Percentiles rank a stretch among this genome's conserved stretches.
phyloP scores from a whole-genome alignment of 2,113 vertebrate species.

The Azemiops feae region DNA sequence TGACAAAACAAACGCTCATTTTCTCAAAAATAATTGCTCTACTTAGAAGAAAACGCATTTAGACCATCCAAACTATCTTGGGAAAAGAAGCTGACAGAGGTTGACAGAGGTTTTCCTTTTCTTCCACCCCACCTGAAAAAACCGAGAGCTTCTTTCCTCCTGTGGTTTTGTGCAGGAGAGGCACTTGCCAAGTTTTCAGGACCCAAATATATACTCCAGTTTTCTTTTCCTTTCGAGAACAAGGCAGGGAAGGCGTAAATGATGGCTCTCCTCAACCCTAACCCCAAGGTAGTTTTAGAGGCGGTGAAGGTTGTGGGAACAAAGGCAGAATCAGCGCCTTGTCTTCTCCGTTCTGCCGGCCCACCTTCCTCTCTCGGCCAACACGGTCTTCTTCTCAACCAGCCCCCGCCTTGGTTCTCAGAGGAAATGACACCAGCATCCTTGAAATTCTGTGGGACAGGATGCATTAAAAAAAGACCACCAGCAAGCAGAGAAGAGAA shows the following conservation, averaged over 20 bases:
- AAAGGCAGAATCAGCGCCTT: not conserved
- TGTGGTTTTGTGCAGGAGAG: not conserved
- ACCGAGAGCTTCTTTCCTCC: not conserved
- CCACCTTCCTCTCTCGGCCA: conserved; percentile 31
- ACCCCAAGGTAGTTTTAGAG: not conserved
- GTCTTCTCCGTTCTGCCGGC: conserved; percentile 29
- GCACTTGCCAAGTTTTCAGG: not conserved
- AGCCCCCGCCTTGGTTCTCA: conserved; percentile 47
- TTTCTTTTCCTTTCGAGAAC: conserved; percentile 38
- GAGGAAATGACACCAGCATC: conserved; percentile 55
- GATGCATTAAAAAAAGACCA: conserved; percentile 28
- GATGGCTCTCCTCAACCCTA: conserved; percentile 35
- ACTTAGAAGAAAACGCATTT: not conserved
- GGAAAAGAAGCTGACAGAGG: not conserved
- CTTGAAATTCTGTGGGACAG: conserved; percentile 51
- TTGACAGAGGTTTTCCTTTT: not conserved
- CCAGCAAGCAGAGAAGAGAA: not conserved
- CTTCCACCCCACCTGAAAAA: not conserved
- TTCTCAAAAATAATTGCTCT: not conserved
- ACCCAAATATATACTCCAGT: not conserved
- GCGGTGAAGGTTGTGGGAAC: conserved; percentile 42
- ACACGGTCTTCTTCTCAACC: not conserved
- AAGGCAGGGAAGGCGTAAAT: not conserved
- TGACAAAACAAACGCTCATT: not conserved
- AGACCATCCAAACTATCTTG: no score